Conservation (phyloP, 2,797 vertebrate genomes). For the Hirundo rustica region DNA sequence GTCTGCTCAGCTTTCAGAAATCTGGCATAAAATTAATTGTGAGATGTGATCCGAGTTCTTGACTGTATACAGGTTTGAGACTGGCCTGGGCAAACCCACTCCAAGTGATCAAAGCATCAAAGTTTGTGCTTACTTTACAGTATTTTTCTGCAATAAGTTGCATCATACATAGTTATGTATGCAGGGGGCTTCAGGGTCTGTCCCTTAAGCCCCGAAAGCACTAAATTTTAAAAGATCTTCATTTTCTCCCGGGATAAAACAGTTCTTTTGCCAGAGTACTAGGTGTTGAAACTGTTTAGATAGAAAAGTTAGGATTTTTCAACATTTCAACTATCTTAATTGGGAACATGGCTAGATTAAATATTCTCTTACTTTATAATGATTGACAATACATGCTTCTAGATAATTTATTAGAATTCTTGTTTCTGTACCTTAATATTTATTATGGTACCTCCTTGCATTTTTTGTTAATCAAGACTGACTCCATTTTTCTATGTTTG, state of each 20-base stretch:
- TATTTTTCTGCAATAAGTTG: neutral
- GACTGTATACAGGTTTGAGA: neutral
- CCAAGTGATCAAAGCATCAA: neutral
- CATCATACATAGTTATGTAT: accelerated
- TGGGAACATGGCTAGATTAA: neutral
- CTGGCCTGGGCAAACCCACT: neutral
- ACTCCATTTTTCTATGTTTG: neutral
- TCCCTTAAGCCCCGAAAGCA: neutral
- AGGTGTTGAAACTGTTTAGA: neutral
- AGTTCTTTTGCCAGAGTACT: neutral
- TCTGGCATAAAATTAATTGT: accelerated
- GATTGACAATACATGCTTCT: neutral
- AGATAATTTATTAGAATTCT: neutral
- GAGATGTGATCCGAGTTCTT: accelerated
- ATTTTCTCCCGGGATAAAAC: neutral
- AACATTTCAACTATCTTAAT: neutral
- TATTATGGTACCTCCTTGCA: neutral
- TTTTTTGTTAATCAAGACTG: neutral
- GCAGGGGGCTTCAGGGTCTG: neutral
- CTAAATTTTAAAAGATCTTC: neutral
- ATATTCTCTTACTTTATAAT: neutral
- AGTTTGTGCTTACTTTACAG: neutral
- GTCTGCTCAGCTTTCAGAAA: accelerated
- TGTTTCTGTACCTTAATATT: neutral
- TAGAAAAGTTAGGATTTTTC: neutral